Conservation (phyloP, 2,797 vertebrate species). For the Anisognathus igniventris region DNA sequence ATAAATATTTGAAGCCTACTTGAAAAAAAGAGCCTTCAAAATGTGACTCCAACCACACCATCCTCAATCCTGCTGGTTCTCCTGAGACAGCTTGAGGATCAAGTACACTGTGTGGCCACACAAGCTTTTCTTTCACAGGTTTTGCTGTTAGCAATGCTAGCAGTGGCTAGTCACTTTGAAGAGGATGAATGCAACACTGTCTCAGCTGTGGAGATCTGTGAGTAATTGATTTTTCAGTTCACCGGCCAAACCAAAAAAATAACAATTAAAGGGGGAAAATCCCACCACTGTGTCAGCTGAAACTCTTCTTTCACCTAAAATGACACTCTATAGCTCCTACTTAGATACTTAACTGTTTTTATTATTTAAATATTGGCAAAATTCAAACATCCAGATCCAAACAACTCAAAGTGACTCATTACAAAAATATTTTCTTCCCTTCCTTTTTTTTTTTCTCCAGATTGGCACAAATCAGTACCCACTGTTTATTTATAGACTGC, state of each 20-base stretch:
- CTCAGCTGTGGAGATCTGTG: background rate
- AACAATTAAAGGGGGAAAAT: background rate
- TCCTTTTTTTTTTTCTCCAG: background rate
- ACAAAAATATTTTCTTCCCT: background rate
- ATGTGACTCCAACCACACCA: background rate
- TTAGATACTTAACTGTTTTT: background rate
- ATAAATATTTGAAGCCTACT: background rate
- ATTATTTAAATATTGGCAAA: background rate
- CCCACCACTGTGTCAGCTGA: background rate
- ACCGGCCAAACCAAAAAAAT: background rate
- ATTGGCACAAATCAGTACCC: background rate
- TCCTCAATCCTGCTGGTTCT: accelerated
- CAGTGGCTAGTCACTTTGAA: background rate
- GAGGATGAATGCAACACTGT: background rate
- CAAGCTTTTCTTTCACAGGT: background rate
- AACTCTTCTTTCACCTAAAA: background rate
- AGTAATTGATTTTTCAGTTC: conserved; percentile 37
- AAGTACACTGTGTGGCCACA: background rate
- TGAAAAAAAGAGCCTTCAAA: background rate
- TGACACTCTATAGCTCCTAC: background rate
- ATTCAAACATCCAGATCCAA: background rate
- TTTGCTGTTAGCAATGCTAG: background rate
- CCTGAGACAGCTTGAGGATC: background rate
- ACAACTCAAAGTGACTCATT: background rate
- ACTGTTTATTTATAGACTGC: background rate